Conservation (phyloP, 2,797 vertebrate species). For the Malacoraja senta region DNA sequence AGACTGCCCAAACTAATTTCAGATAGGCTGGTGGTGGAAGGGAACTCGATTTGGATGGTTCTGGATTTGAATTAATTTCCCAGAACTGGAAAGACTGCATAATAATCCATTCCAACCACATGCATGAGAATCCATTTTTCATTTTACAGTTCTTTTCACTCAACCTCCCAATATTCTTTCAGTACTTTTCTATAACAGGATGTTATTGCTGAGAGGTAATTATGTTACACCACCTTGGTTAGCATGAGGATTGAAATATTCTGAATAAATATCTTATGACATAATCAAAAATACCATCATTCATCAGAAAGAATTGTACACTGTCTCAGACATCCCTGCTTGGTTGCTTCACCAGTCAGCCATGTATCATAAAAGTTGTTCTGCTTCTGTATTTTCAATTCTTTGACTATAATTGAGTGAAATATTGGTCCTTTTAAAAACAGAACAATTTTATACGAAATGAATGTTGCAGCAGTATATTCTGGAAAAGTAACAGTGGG, state of each 20-base stretch:
- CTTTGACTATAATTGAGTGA: neutral
- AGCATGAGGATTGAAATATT: constrained; percentile 31
- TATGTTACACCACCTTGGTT: neutral
- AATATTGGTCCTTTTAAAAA: neutral
- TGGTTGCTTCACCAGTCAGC: neutral
- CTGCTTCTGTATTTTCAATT: neutral
- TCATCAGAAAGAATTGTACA: constrained; percentile 27
- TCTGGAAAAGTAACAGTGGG: neutral
- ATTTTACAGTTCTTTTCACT: neutral
- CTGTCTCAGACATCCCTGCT: neutral
- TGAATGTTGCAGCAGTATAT: neutral
- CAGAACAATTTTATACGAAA: neutral
- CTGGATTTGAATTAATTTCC: neutral
- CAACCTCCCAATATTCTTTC: neutral
- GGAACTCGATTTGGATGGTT: neutral
- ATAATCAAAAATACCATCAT: constrained; percentile 28
- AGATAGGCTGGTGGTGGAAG: neutral
- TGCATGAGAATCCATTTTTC: too few relatives aligned
- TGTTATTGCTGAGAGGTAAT: neutral
- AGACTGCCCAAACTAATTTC: neutral
- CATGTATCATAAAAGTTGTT: neutral
- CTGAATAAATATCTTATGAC: constrained; percentile 25
- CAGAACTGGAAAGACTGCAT: neutral
- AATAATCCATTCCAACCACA: neutral
- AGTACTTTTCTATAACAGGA: neutral